Evolutionary conservation across 2,888 invertebrate species (phyloP), one percentile per base, ranked within the genome.

Genomic region (Netelia virgata): DNA sequence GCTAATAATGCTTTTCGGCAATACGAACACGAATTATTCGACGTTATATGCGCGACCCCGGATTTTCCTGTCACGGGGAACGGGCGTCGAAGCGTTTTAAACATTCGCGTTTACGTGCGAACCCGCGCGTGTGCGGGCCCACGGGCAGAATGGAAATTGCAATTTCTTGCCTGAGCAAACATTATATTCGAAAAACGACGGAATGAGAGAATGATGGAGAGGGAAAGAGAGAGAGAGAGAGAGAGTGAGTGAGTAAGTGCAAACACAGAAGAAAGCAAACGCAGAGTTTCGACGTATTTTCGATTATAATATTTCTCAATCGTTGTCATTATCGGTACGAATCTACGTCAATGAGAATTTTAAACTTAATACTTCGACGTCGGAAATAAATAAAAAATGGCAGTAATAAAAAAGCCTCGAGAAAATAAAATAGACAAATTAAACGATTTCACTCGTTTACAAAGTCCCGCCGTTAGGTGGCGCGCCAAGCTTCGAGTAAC

Each of bases 131-230:
- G 78, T 36, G 36, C 36, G 36, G 36, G 36, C 36, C 77, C 82
- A 59, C 66, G 80, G 83, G 72, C 85, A 84, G 87, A 90, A 89
- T 90, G 87, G 87, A 89, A 87, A 88, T 85, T 84, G 87, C 86
- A 89, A 89, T 90, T 90, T 90, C 61, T 61, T 61, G 20, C 61
- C 61, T 23, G 61, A 23, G 9, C 28, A 20, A 23, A 61, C 61
- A 61, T 23, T 61, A 23, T 61, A 61, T 61, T 61, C 20, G 61
- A 9, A 61, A 61, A 61, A 61, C 23, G 61, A 61, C 11, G 14
- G 47, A 47, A 14, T 14, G 23, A 36, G 8, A 23, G 61, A 61
- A 14, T 11, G 28, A 61, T 1, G 20, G 61, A 23, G 5, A 20
- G 28, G 28, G 20, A 28, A 36, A 36, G 36, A 36, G 36, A 28